Evolutionary conservation across 2,113 vertebrate genomes (phyloP).

Genomic region (Phalacrocorax carbo): DNA sequence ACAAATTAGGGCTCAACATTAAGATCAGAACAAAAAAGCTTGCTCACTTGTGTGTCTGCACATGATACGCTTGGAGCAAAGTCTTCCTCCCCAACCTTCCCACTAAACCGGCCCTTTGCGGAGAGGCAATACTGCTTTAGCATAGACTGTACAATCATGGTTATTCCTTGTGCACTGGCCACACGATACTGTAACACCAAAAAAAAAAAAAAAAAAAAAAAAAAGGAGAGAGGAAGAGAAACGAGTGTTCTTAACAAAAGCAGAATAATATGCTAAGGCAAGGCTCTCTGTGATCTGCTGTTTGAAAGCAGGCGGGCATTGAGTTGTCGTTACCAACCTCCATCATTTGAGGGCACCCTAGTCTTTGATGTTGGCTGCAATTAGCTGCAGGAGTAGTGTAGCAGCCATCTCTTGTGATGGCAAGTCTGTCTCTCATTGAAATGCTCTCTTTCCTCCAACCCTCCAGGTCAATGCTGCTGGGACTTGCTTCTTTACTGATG

Average conservation of each 20-base stretch:
- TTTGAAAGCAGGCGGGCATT: constrained; percentile 11
- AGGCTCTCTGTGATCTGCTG: background rate
- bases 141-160: background rate
- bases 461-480: constrained; percentile 37
- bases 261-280: background rate
- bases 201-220: background rate
- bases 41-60: background rate
- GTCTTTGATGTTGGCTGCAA: constrained; percentile 62
- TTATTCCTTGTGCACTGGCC: background rate
- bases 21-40: background rate
- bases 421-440: constrained; percentile 37
- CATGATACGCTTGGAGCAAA: background rate
- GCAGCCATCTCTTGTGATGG: constrained; percentile 23
- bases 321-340: constrained; percentile 60
- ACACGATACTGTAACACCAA: background rate
- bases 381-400: constrained; percentile 32
- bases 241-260: background rate
- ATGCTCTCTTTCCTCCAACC: background rate
- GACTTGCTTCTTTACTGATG: constrained; percentile 32
- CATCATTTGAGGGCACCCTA: constrained; percentile 67
- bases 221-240: background rate
- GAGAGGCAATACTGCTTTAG: background rate
- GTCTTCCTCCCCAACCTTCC: background rate
- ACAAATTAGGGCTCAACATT: background rate
- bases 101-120: fast-evolving